A percentile compares a stretch with the other conserved stretches of the same genome.
Evolutionary conservation across 37 sponge, comb jelly and placozoan genomes (phyloP).

Genomic region (Corticium candelabrum): DNA sequence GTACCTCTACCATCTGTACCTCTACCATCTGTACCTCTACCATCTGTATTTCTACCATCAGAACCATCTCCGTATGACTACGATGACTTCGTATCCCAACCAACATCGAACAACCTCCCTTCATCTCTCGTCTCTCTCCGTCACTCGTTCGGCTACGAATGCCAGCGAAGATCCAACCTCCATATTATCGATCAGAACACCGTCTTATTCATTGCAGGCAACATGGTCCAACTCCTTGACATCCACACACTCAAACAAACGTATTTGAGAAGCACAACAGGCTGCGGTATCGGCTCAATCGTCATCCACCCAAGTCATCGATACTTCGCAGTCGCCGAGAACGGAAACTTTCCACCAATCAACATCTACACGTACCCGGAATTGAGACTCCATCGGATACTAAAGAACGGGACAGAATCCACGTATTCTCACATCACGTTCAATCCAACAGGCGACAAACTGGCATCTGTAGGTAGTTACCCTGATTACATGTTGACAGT

Average conservation of each 20-base stretch:
- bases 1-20: too few relatives aligned
- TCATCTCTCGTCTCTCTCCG: constrained; percentile 14
- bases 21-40: too few relatives aligned
- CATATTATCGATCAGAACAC: constrained; percentile 53
- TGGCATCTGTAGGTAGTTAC: constrained; percentile 83
- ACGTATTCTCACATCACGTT: constrained; percentile 23
- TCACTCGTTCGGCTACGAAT: constrained; percentile 96
- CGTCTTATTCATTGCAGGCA: constrained; percentile 80
- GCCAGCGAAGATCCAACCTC: constrained; percentile 78
- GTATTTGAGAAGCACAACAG: constrained; percentile 67
- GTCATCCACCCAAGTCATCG: constrained; percentile 72
- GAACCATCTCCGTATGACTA: too few relatives aligned
- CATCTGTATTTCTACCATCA: too few relatives aligned
- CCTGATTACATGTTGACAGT: constrained; percentile 99
- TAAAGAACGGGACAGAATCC: constrained; percentile 36
- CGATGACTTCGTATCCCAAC: too few relatives aligned
- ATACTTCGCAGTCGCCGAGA: constrained; percentile 96
- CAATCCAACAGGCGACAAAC: constrained; percentile 42
- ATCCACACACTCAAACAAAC: constrained; percentile 47
- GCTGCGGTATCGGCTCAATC: constrained; percentile 87
- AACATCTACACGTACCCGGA: constrained; percentile 75
- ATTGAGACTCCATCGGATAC: constrained; percentile 70
- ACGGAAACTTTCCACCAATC: constrained; percentile 74
- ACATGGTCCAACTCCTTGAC: constrained; percentile 68
- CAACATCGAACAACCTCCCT: too few relatives aligned